Conservation (phyloP, 1,140 invertebrate genomes). For the Drosophila sp. region DNA sequence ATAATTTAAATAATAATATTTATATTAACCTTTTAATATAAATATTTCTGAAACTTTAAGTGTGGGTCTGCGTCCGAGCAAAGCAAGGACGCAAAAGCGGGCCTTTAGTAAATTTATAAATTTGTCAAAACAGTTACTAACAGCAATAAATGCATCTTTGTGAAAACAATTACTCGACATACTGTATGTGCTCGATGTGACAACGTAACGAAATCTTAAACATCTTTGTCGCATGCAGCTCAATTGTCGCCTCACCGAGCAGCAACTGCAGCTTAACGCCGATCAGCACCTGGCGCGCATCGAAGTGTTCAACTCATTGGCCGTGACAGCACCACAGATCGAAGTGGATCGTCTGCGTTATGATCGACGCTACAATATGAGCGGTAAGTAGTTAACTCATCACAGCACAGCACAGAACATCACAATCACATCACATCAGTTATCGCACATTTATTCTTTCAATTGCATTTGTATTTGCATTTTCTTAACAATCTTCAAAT, state of each 20-base stretch:
- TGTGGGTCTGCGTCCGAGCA: no score
- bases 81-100: no score
- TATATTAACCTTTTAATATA: no score
- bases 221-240: conserved; percentile 61
- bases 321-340: conserved; percentile 91
- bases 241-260: conserved; percentile 80
- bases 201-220: conserved; percentile 27
- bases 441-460: conserved; percentile 8
- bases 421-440: neutral
- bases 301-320: conserved; percentile 91
- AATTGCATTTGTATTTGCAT: neutral
- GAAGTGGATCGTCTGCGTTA: conserved; percentile 86
- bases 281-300: conserved; percentile 87
- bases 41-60: no score
- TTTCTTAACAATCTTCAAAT: conserved; percentile 1
- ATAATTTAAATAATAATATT: no score
- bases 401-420: neutral
- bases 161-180: no score
- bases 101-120: no score
- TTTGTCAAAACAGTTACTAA: no score
- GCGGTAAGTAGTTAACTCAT: conserved; percentile 60
- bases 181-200: conserved; percentile 16
- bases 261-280: conserved; percentile 50
- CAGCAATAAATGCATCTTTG: no score
- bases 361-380: conserved; percentile 80